Evolutionary conservation across 2,888 invertebrate genomes (phyloP).

Genomic region (Plebejus melissa): DNA sequence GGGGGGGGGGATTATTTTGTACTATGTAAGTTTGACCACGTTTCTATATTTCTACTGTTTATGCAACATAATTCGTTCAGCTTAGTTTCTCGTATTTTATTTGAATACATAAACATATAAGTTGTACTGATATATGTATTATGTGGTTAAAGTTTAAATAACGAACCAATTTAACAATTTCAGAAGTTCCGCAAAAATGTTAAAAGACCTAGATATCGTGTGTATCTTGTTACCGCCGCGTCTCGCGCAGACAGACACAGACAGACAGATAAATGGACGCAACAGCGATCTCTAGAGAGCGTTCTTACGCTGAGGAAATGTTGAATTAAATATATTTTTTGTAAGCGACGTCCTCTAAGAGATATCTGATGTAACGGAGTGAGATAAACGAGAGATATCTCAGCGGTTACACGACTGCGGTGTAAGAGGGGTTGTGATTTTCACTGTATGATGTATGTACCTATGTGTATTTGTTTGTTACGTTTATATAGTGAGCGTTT

Average conservation of each 20-base stretch:
- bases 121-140: no score
- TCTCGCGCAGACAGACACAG: neutral
- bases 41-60: no score
- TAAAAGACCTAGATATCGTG: neutral
- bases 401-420: neutral
- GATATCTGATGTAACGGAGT: neutral
- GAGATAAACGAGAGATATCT: neutral
- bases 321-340: slow-evolving; percentile 16
- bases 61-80: no score
- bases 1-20: no score
- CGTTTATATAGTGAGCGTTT: no score
- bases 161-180: neutral
- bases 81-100: no score
- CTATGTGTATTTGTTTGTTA: no score
- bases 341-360: neutral
- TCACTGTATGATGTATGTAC: neutral
- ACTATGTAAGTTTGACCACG: no score
- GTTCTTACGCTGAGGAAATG: neutral
- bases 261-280: neutral
- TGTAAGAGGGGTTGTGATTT: neutral
- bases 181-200: neutral
- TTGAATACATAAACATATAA: no score
- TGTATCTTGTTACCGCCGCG: neutral
- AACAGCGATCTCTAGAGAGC: slow-evolving; percentile 1
- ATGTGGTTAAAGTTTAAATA: no score